phyloP scores from a whole-genome alignment of 1,140 invertebrate species.

The Lucilia cuprina region DNA sequence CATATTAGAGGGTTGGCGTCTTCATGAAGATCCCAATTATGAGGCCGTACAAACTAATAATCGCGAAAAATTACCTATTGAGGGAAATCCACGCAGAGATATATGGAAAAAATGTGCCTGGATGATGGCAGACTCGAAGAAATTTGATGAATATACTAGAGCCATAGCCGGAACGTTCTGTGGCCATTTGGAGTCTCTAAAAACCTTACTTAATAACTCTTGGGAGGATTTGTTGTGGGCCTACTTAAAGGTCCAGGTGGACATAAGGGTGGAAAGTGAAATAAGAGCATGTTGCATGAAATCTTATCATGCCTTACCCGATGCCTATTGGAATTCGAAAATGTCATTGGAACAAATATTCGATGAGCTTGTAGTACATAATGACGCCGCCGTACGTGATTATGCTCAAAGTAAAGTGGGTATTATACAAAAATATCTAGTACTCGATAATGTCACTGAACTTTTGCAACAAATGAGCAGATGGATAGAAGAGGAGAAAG shows the following conservation, averaged over 20 bases:
- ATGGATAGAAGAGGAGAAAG: constrained; percentile 47
- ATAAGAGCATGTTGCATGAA: constrained; percentile 65
- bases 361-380: constrained; percentile 68
- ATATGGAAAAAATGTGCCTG: constrained; percentile 90
- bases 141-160: constrained; percentile 70
- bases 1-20: constrained; percentile 86
- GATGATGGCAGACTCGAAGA: constrained; percentile 69
- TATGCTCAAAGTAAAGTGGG: constrained; percentile 70
- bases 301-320: constrained; percentile 70
- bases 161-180: constrained; percentile 81
- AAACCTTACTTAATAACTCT: constrained; percentile 73
- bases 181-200: constrained; percentile 79
- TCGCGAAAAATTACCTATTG: constrained; percentile 68
- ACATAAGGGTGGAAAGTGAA: constrained; percentile 81
- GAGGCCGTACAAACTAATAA: constrained; percentile 53
- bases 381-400: constrained; percentile 63
- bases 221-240: constrained; percentile 95
- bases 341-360: constrained; percentile 78
- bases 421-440: constrained; percentile 79
- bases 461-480: constrained; percentile 70
- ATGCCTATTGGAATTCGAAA: constrained; percentile 80
- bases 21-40: constrained; percentile 84
- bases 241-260: constrained; percentile 81
- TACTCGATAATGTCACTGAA: constrained; percentile 73
- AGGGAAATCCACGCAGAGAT: constrained; percentile 87